phyloP scores from a whole-genome alignment of 2,113 vertebrate genomes.

The Alces alces region DNA sequence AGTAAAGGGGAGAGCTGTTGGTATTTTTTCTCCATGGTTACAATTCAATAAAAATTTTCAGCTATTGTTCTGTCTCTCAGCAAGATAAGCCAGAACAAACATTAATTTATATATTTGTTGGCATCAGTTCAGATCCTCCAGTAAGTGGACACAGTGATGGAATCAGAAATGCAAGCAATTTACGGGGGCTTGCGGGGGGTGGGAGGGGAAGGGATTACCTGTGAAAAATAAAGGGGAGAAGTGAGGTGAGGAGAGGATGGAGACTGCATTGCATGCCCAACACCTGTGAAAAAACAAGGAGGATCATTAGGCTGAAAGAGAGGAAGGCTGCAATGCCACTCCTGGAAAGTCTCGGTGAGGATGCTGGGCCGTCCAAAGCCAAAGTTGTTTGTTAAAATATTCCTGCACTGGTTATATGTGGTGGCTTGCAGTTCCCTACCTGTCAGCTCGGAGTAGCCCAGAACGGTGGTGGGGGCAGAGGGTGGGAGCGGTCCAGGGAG shows the following conservation, averaged over 20 bases:
- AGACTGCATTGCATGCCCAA: neutral
- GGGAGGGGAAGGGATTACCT: neutral
- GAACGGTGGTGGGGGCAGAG: neutral
- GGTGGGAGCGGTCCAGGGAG: neutral
- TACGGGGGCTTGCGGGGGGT: neutral
- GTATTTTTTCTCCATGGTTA: neutral
- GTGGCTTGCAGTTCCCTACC: fast-evolving
- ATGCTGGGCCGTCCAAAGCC: neutral
- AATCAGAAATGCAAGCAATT: neutral
- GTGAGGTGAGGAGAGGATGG: neutral
- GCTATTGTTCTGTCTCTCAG: neutral
- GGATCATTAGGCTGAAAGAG: neutral
- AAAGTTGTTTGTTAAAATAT: neutral
- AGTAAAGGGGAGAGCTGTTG: neutral
- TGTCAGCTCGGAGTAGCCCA: too few species aligned
- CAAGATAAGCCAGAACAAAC: neutral
- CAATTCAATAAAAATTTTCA: neutral
- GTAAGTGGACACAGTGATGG: neutral
- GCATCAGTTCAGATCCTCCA: neutral
- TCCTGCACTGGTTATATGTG: too few species aligned
- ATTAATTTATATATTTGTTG: neutral
- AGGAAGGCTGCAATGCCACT: neutral
- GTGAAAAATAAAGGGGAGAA: neutral
- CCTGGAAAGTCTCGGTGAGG: neutral
- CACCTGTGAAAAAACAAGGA: neutral